Percentiles rank a stretch among this genome's conserved stretches.
Evolutionary conservation across 2,797 vertebrate genomes (phyloP).

Genomic region (Premnoplex brunnescens): DNA sequence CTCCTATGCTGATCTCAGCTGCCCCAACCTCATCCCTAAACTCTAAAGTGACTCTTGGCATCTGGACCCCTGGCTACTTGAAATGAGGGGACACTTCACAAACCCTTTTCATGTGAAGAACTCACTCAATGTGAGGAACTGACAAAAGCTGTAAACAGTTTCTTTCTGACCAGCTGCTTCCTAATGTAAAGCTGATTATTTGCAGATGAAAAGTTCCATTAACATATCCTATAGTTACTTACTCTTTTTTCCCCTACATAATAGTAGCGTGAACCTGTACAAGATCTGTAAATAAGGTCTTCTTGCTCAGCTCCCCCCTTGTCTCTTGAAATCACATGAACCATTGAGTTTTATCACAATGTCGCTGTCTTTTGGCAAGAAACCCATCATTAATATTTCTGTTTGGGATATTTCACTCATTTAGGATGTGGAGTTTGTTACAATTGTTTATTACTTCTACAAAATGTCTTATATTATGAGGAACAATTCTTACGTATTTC

Average conservation of each 20-base stretch:
- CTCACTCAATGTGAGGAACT: rapidly evolving
- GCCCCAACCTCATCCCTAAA: rapidly evolving
- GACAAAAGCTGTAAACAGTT: not conserved
- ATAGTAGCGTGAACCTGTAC: not conserved
- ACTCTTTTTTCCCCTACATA: not conserved
- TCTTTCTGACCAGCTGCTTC: not conserved
- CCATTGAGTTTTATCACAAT: not conserved
- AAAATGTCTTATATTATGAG: not conserved
- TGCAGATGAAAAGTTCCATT: not conserved
- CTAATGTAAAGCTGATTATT: not conserved
- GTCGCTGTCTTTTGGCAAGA: not conserved
- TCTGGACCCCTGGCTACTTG: rapidly evolving
- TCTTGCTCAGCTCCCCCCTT: not conserved
- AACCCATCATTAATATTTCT: not conserved
- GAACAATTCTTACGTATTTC: constrained; percentile 35
- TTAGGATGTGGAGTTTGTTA: not conserved
- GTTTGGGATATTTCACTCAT: not conserved
- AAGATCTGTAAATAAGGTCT: not conserved
- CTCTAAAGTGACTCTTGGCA: not conserved
- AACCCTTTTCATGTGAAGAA: rapidly evolving
- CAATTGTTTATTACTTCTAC: not conserved
- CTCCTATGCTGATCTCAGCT: not conserved
- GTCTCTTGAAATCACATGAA: not conserved
- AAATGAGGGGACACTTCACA: not conserved
- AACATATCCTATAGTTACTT: not conserved